Conservation (phyloP, 1,140 invertebrate genomes). For the Philotrypesis tridentata region DNA sequence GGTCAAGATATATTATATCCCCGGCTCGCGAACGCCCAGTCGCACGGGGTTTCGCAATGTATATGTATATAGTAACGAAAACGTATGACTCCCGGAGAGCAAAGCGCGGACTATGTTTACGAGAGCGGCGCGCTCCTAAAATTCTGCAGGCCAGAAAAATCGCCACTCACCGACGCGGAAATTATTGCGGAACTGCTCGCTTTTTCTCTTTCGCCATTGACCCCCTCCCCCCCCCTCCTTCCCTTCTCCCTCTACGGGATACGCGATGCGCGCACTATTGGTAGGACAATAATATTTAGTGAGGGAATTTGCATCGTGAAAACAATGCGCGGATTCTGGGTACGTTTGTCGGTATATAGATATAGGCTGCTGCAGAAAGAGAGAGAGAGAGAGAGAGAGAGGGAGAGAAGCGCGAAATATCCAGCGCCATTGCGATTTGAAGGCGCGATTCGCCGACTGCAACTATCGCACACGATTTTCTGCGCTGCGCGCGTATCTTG, state of each 20-base stretch:
- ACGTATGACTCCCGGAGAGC: constrained; percentile 14
- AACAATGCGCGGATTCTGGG: no score
- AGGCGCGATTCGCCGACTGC: constrained; percentile 4
- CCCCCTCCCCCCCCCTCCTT: no score
- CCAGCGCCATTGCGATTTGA: constrained; percentile 7
- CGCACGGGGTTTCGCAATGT: not conserved
- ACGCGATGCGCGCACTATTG: no score
- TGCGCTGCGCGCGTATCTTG: not conserved
- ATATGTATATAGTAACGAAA: constrained; percentile 27
- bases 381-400: no score
- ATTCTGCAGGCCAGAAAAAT: constrained; percentile 43
- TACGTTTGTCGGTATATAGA: no score
- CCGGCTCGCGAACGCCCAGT: not conserved
- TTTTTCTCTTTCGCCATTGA: no score
- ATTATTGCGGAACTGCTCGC: constrained; percentile 19
- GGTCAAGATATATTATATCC: constrained; percentile 3
- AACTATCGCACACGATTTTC: not conserved
- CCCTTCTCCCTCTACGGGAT: no score
- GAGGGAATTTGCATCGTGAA: not conserved
- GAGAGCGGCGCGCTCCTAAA: constrained; percentile 30
- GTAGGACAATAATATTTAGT: not conserved
- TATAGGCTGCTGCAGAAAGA: no score
- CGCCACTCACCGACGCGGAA: constrained; percentile 24
- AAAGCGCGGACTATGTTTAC: constrained; percentile 38
- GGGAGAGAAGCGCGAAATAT: constrained; percentile 13